Conservation (phyloP, 2,113 vertebrate species). For the Dromaius novaehollandiae region DNA sequence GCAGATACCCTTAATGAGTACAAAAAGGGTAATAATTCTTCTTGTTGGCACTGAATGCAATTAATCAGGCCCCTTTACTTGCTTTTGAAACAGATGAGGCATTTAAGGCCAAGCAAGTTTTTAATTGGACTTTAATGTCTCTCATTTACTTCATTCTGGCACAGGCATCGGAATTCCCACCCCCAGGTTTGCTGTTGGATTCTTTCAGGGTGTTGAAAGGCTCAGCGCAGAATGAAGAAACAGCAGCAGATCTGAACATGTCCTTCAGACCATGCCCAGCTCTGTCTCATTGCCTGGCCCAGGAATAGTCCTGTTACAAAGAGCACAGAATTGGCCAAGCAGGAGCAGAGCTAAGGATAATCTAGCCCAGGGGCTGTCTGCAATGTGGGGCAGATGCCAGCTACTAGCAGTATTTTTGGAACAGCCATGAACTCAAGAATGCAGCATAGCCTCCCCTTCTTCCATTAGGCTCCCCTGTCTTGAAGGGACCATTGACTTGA, state of each 20-base stretch:
- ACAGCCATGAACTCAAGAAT: not conserved
- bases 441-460: not conserved
- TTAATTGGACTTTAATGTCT: conserved; percentile 67
- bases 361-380: not conserved
- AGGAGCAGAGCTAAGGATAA: not conserved
- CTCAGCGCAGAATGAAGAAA: not conserved
- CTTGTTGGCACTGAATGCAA: conserved; percentile 54
- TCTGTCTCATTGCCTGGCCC: not conserved
- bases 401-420: not conserved
- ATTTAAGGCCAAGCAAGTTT: conserved; percentile 58
- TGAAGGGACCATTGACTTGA: not conserved
- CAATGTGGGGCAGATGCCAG: not conserved
- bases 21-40: conserved; percentile 66
- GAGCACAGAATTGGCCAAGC: not conserved
- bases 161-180: conserved; percentile 14
- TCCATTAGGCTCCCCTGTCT: not conserved
- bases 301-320: not conserved
- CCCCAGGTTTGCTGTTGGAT: conserved; percentile 38
- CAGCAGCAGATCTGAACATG: not conserved
- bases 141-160: conserved; percentile 64
- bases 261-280: not conserved
- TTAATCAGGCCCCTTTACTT: conserved; percentile 64
- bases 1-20: conserved; percentile 65
- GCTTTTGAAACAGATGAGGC: conserved; percentile 60
- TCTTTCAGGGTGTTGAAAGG: conserved; percentile 33